Base-by-base conservation (phyloP, 2,797 vertebrate species). In the Chaenodraco wilsoni region DNA sequence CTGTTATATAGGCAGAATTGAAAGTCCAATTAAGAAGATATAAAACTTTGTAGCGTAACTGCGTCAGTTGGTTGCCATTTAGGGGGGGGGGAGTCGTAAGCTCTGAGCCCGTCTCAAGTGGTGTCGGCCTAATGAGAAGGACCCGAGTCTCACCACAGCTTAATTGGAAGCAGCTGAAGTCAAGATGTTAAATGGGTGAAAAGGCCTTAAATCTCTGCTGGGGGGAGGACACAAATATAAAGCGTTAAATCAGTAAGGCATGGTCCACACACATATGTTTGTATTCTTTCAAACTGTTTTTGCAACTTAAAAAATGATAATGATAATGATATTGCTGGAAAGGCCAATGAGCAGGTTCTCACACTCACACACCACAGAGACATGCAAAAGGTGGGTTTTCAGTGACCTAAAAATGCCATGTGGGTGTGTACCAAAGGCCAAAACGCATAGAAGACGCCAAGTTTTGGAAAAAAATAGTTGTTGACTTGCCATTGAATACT, bases 141-240 rank as follows among this genome's bases (percentile, higher is more conserved):
- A 78, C 64, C 85, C 71, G 86, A 89, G 76, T 83, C 78, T 82
- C 76, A 58, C 83, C 83, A 16, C 74, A 62, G 55, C 65, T 86
- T 88, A 88, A 91, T 78, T 80, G 73, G 54, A 89, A 79, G 67
- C 90, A 89, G 87, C 85, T 84, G 78, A 80, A 78, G 59, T 76
- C 63, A 69, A 82, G 74, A 86, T 76, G 76, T 68, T 67, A 51
- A 76, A 69, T 27, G 67, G 63, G 64, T 76, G 41, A 76, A 82
- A 82, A 50, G 43, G 58, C 69, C 52, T 77, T 70, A 73, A 76
- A 16, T 76, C 51, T 59, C 33, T 78, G 41, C 58, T 65, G 66
- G 54, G 33, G 16, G 65, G 49, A 41, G 52, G 52, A 54, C 23
- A 14, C 17, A 44, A 13, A 31, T 10, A 5, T 46, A 43, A 64